phyloP scores from a whole-genome alignment of 1,140 invertebrate species.

The Coelopa frigida region DNA sequence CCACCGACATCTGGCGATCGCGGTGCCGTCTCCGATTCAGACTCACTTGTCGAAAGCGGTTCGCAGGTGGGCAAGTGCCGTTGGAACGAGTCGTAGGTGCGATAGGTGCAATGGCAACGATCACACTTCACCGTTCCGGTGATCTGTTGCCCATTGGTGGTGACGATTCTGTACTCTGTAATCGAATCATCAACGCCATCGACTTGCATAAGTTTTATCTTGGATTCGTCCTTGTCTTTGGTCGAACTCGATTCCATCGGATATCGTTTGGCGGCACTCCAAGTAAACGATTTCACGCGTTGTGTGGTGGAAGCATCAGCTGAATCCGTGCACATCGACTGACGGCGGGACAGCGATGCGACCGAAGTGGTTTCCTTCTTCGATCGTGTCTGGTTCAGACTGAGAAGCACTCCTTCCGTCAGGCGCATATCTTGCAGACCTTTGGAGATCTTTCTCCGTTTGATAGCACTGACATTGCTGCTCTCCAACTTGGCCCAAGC shows the following conservation, averaged over 20 bases:
- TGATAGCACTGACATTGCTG: slow-evolving; percentile 56
- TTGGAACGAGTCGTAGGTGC: slow-evolving; percentile 78
- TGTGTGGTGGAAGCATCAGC: slow-evolving; percentile 11
- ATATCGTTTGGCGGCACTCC: slow-evolving; percentile 39
- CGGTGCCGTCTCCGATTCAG: slow-evolving; percentile 53
- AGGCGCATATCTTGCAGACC: slow-evolving; percentile 44
- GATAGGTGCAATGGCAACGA: slow-evolving; percentile 80
- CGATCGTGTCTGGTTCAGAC: slow-evolving; percentile 40
- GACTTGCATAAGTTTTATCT: slow-evolving; percentile 57
- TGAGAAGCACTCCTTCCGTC: slow-evolving; percentile 47
- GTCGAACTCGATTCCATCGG: slow-evolving; percentile 29
- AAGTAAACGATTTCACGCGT: slow-evolving; percentile 44
- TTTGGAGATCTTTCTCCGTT: slow-evolving; percentile 56
- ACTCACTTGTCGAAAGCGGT: slow-evolving; percentile 65
- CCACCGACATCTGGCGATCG: slow-evolving; percentile 13
- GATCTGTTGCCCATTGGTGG: slow-evolving; percentile 46
- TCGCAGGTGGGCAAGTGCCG: slow-evolving; percentile 65
- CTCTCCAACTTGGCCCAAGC: slow-evolving; percentile 47
- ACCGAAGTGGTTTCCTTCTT: slow-evolving; percentile 35
- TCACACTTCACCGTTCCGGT: slow-evolving; percentile 74
- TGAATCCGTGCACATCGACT: slow-evolving; percentile 22
- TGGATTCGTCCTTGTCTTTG: slow-evolving; percentile 54
- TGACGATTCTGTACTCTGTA: slow-evolving; percentile 41
- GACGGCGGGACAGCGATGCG: slow-evolving; percentile 25
- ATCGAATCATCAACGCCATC: slow-evolving; percentile 67